Percentiles rank a stretch among this genome's conserved stretches.
These are phyloP conservation scores for Gallinago jamesoni DNA, from an alignment of 2,113 vertebrate species.

Conservation along the genomic window DNA sequence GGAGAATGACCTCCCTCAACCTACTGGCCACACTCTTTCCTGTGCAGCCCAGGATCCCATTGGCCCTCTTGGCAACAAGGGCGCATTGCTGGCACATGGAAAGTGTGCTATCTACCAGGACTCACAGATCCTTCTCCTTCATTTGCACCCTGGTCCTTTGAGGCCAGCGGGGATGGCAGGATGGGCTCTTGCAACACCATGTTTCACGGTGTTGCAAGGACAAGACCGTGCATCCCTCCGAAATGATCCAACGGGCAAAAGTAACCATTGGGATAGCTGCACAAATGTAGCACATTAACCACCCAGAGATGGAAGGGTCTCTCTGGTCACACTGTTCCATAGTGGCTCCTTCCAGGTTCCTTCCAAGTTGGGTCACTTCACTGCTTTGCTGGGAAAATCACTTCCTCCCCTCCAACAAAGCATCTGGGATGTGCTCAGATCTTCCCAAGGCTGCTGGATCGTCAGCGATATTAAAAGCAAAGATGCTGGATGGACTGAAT, in stretches of 20 bases:
- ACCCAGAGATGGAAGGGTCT: too few species aligned
- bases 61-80: too few species aligned
- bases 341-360: neutral
- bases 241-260: neutral
- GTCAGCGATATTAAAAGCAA: neutral
- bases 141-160: neutral
- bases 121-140: neutral
- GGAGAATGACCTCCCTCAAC: too few species aligned
- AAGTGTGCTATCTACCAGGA: too few species aligned
- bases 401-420: neutral
- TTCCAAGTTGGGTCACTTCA: neutral
- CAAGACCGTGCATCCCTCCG: neutral
- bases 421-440: neutral
- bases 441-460: neutral
- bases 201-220: neutral
- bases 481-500: slow-evolving; percentile 20
- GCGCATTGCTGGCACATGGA: too few species aligned
- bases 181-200: neutral
- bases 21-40: too few species aligned
- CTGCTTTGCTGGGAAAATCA: neutral
- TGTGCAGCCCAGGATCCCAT: too few species aligned
- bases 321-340: neutral
- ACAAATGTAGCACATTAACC: neutral
- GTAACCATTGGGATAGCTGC: neutral
- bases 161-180: neutral